Evolutionary conservation across 1,140 invertebrate species (phyloP).

Genomic region (Archivesica marissinica): DNA sequence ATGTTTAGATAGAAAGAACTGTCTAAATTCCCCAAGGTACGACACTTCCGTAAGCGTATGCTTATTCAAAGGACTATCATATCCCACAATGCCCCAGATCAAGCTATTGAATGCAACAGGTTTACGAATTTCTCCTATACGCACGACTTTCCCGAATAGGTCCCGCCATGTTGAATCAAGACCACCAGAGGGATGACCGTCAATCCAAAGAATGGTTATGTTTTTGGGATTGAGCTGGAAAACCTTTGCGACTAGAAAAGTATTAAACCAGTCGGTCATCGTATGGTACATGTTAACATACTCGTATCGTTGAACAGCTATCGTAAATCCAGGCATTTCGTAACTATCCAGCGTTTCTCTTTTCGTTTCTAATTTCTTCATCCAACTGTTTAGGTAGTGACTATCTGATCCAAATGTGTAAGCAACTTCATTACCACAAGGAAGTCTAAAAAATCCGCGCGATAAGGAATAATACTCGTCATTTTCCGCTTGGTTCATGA

Average conservation of each 20-base stretch:
- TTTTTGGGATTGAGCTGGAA: constrained; percentile 72
- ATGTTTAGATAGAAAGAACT: constrained; percentile 75
- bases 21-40: constrained; percentile 78
- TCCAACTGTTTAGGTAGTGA: constrained; percentile 71
- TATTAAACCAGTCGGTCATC: constrained; percentile 81
- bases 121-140: constrained; percentile 61
- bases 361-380: constrained; percentile 8
- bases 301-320: constrained; percentile 78
- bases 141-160: constrained; percentile 70
- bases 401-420: constrained; percentile 50
- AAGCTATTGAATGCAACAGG: constrained; percentile 67
- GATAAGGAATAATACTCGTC: constrained; percentile 73
- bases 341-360: background rate
- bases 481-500: constrained; percentile 77
- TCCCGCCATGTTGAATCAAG: constrained; percentile 77
- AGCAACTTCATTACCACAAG: constrained; percentile 46
- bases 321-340: constrained; percentile 55
- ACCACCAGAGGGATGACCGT: constrained; percentile 78
- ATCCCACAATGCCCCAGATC: constrained; percentile 77
- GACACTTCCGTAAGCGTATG: constrained; percentile 63
- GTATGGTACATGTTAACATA: constrained; percentile 82
- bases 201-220: constrained; percentile 76
- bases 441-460: constrained; percentile 73
- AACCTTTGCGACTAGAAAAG: constrained; percentile 76
- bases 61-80: constrained; percentile 75